These are phyloP conservation scores for Ceriagrion tenellum DNA, from an alignment of 2,888 invertebrate species.

Conservation along the genomic window DNA sequence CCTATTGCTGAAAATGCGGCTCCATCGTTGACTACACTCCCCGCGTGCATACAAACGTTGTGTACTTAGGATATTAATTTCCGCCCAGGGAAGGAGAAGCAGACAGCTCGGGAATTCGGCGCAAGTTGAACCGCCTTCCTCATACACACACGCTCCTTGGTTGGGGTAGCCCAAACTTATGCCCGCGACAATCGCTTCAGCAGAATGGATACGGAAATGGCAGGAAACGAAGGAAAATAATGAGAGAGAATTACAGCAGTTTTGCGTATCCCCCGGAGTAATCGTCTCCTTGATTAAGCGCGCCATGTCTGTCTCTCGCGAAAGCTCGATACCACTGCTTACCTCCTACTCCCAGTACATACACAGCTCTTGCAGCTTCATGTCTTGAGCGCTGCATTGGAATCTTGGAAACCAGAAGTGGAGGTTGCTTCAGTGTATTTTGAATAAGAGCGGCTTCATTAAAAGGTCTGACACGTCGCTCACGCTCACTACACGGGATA, in stretches of 20 bases:
- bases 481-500: background rate
- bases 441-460: slow-evolving; percentile 28
- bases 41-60: background rate
- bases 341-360: background rate
- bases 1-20: no score
- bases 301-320: background rate
- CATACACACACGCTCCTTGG: background rate
- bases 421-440: background rate
- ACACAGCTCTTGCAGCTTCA: background rate
- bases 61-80: slow-evolving; percentile 39
- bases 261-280: background rate
- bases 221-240: background rate
- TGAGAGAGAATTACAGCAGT: background rate
- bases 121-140: background rate
- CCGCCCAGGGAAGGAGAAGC: background rate
- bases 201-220: background rate
- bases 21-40: background rate
- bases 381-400: background rate
- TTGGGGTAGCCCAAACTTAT: background rate
- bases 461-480: slow-evolving; percentile 19
- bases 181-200: background rate
- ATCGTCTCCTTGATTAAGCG: background rate
- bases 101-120: background rate
- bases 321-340: background rate
- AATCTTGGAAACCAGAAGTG: background rate